These are phyloP conservation scores for Amiota communis DNA, from an alignment of 2,888 invertebrate genomes.

Conservation along the genomic window DNA sequence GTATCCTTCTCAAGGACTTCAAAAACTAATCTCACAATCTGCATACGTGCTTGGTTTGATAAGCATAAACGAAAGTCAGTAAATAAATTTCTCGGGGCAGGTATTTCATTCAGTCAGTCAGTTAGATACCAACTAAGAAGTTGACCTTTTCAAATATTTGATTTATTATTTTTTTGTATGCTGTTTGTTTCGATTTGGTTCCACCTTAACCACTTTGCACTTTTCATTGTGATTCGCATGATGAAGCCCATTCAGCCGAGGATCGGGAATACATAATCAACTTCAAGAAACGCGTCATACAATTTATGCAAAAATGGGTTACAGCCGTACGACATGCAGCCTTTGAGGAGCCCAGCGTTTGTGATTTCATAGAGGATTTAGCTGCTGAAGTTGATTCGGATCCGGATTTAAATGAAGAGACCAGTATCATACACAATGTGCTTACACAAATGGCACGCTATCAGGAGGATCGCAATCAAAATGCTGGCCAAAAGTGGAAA, in stretches of 20 bases:
- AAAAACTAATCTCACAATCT: constrained; percentile 63
- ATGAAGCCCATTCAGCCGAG: constrained; percentile 75
- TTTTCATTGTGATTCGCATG: constrained; percentile 75
- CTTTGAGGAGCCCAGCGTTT: constrained; percentile 81
- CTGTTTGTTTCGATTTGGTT: constrained; percentile 33
- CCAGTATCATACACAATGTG: constrained; percentile 80
- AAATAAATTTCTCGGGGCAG: background rate
- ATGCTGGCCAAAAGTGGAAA: constrained; percentile 81
- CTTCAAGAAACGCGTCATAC: constrained; percentile 83
- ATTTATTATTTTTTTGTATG: background rate
- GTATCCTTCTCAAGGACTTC: constrained; percentile 39
- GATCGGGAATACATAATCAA: constrained; percentile 80
- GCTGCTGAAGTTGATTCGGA: constrained; percentile 82
- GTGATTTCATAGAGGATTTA: constrained; percentile 84
- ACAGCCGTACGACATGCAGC: constrained; percentile 82
- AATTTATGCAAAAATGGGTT: constrained; percentile 86
- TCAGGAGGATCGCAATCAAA: constrained; percentile 76
- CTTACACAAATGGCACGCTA: constrained; percentile 78
- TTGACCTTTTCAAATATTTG: background rate
- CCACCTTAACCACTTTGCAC: constrained; percentile 74
- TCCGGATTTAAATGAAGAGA: constrained; percentile 79
- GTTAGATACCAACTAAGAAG: no score
- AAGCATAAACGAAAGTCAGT: constrained; percentile 37
- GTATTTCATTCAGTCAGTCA: background rate
- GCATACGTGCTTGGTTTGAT: constrained; percentile 60